A percentile compares a stretch with the other conserved stretches of the same genome.
These are phyloP conservation scores for Barypeithes pellucidus DNA, from an alignment of 2,888 invertebrate species.

Conservation along the genomic window DNA sequence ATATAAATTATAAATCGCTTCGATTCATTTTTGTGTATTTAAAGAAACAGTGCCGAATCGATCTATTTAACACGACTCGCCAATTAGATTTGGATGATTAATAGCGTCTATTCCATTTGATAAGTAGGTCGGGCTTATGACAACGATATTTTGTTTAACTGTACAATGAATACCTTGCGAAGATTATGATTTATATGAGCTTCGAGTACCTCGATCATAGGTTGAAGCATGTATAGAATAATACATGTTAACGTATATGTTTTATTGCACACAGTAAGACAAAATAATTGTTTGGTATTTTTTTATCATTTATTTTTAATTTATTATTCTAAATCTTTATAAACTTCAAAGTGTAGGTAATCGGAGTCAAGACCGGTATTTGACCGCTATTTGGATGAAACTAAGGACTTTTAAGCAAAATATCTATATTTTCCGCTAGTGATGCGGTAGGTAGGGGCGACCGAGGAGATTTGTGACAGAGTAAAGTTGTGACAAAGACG, in stretches of 20 bases:
- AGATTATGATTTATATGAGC: constrained; percentile 34
- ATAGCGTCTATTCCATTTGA: constrained; percentile 54
- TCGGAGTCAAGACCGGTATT: too few species aligned
- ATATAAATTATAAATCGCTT: constrained; percentile 24
- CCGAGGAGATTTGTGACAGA: too few species aligned
- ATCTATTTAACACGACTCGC: constrained; percentile 52
- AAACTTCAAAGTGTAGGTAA: too few species aligned
- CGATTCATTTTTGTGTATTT: constrained; percentile 21
- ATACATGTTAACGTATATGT: background rate
- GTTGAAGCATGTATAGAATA: background rate
- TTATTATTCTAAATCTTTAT: too few species aligned
- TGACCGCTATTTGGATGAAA: too few species aligned
- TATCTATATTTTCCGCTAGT: too few species aligned
- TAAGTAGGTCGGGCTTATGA: constrained; percentile 55
- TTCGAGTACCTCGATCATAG: constrained; percentile 31
- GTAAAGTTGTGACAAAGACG: too few species aligned
- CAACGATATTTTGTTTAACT: constrained; percentile 54
- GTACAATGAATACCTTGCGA: constrained; percentile 42
- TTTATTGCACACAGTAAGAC: too few species aligned
- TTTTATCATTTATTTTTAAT: too few species aligned
- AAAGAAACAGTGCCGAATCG: constrained; percentile 31
- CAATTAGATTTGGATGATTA: constrained; percentile 57
- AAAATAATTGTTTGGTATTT: too few species aligned
- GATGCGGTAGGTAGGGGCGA: too few species aligned
- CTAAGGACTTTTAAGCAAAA: too few species aligned